Evolutionary conservation across 1,140 invertebrate species (phyloP).

Genomic region (Myzus persicae): DNA sequence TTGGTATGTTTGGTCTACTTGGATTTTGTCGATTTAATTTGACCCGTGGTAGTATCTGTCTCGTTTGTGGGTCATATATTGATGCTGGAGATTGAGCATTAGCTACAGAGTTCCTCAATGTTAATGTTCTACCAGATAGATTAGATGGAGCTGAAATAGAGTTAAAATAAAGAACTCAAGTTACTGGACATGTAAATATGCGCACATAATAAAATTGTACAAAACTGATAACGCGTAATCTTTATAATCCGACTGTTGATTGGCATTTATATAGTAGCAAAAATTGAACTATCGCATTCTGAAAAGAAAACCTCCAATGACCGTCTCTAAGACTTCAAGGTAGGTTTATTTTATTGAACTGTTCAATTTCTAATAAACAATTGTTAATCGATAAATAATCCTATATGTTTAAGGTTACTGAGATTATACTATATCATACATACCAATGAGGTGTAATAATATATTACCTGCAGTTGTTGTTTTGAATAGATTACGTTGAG

Average conservation of each 20-base stretch:
- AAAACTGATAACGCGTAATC: not conserved
- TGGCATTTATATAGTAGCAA: not conserved
- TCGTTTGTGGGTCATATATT: not conserved
- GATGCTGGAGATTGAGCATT: slow-evolving; percentile 14
- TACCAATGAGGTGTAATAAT: not conserved
- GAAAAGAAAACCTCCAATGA: not conserved
- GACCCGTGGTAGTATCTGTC: not conserved
- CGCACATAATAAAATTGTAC: not conserved
- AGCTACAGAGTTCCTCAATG: not conserved
- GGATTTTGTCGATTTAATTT: slow-evolving; percentile 11
- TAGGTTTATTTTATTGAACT: not conserved
- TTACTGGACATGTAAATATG: not conserved
- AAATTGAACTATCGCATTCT: not conserved
- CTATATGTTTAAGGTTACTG: too few relatives aligned
- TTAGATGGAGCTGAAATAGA: not conserved
- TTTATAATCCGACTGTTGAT: not conserved
- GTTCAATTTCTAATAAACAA: not conserved
- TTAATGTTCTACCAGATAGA: not conserved
- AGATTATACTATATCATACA: not conserved
- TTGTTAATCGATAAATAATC: not conserved
- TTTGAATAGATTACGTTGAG: not conserved
- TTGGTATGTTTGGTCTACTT: not conserved
- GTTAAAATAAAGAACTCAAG: not conserved
- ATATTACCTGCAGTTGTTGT: slow-evolving; percentile 24
- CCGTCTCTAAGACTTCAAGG: not conserved